Conservation (phyloP, 2,888 invertebrate genomes). For the Caenorhabditis wallacei region DNA sequence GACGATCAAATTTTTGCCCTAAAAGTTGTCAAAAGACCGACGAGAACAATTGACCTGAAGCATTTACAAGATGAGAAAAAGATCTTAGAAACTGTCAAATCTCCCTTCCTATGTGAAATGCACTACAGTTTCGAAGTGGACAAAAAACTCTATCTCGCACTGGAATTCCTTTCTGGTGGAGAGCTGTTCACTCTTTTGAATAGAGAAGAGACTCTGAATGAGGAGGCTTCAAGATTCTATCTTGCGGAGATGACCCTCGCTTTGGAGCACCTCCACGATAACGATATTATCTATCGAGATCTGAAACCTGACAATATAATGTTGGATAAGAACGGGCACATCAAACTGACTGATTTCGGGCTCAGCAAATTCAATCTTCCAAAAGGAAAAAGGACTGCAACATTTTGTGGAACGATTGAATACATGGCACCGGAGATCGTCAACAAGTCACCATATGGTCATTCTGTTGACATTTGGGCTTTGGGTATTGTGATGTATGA, state of each 20-base stretch:
- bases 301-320: slow-evolving; percentile 38
- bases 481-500: slow-evolving; percentile 35
- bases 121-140: slow-evolving; percentile 98
- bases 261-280: slow-evolving; percentile 20
- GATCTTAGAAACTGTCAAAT: slow-evolving; percentile 97
- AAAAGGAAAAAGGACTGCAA: background rate
- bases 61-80: slow-evolving; percentile 99
- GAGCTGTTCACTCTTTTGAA: slow-evolving; percentile 31
- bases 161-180: slow-evolving; percentile 33
- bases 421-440: slow-evolving; percentile 41
- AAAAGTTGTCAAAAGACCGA: slow-evolving; percentile 95
- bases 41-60: slow-evolving; percentile 99
- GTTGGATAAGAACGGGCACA: slow-evolving; percentile 26
- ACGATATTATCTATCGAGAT: slow-evolving; percentile 22
- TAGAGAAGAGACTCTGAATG: background rate
- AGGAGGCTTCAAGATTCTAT: slow-evolving; percentile 15
- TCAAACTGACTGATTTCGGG: slow-evolving; percentile 23
- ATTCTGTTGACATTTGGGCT: slow-evolving; percentile 28
- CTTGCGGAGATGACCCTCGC: slow-evolving; percentile 22
- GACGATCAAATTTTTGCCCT: slow-evolving; percentile 98
- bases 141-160: slow-evolving; percentile 8
- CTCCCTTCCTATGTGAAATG: slow-evolving; percentile 99
- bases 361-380: slow-evolving; percentile 20
- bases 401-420: slow-evolving; percentile 41
- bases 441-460: background rate